These are phyloP conservation scores for Rattus norvegicus DNA, from an alignment of 2,113 vertebrate genomes.

Conservation along the genomic window GRCr8 NC_086029.1:71482001-71482500, in stretches of 20 bases:
- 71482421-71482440: not conserved
- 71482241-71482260: not conserved
- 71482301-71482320: not conserved
- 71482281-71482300: not conserved
- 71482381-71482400: constrained; percentile 15
- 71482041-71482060: not conserved
- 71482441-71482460: constrained; percentile 1
- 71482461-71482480: not conserved
- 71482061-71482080: constrained; percentile 36
- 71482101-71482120: not conserved
- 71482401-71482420: constrained; percentile 4
- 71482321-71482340: constrained; percentile 9
- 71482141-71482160: not conserved
- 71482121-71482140: not conserved
- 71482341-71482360: not conserved
- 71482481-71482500: not conserved
- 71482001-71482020: not conserved
- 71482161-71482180: not conserved
- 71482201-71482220: not conserved
- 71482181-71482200: constrained; percentile 29
- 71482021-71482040: not conserved
- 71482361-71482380: not conserved
- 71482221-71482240: not conserved
- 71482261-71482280: not conserved
- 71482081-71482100: not conserved